A percentile compares a stretch with the other conserved stretches of the same genome.
Conservation (phyloP, 2,888 invertebrate genomes). For the Melikaiella ostensackeni region DNA sequence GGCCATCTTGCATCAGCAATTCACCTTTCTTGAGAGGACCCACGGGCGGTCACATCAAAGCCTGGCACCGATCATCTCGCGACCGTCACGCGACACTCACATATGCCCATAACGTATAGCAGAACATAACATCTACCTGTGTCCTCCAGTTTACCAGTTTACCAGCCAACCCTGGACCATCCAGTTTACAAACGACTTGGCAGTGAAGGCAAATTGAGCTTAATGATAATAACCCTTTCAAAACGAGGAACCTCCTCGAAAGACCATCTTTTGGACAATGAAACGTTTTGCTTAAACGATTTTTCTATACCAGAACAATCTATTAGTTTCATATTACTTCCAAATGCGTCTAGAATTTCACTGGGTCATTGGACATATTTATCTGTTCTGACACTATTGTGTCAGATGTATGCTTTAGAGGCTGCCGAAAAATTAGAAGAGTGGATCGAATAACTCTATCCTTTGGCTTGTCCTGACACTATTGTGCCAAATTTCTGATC, state of each 20-base stretch:
- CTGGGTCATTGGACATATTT: background rate
- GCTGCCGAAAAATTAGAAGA: no score
- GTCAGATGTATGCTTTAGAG: no score
- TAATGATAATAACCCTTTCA: slow-evolving; percentile 37
- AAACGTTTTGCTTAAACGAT: slow-evolving; percentile 20
- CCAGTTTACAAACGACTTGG: slow-evolving; percentile 17
- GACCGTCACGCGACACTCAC: slow-evolving; percentile 36
- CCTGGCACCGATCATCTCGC: slow-evolving; percentile 21
- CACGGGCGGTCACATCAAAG: slow-evolving; percentile 37
- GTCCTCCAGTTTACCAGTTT: slow-evolving; percentile 18
- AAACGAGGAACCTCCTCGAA: slow-evolving; percentile 3
- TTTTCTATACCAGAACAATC: background rate
- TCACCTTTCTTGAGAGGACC: slow-evolving; percentile 31
- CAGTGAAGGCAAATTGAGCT: slow-evolving; percentile 27
- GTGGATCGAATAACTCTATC: no score
- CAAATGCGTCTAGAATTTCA: background rate
- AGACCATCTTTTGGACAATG: slow-evolving; percentile 20
- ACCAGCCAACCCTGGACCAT: slow-evolving; percentile 11
- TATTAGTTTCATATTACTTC: slow-evolving; percentile 11
- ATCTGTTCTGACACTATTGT: no score
- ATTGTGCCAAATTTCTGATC: no score
- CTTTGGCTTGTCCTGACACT: no score
- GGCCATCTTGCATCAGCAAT: slow-evolving; percentile 59
- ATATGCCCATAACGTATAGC: background rate
- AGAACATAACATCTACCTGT: slow-evolving; percentile 27